phyloP scores from a whole-genome alignment of 1,140 invertebrate species.

The Caerostris extrusa region DNA sequence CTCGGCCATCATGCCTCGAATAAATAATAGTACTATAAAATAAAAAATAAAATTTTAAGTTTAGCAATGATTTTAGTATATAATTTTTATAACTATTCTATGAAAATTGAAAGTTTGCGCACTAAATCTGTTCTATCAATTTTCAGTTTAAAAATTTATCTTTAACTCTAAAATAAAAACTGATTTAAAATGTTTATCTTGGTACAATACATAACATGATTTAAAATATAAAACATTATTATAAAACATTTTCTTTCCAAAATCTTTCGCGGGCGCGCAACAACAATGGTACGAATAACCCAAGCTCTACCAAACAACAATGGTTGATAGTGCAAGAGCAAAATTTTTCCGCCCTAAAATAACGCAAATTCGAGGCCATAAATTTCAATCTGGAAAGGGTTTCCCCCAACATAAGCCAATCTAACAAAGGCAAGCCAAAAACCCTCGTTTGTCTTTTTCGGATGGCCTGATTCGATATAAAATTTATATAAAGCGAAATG shows the following conservation, averaged over 20 bases:
- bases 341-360: not conserved
- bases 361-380: conserved; percentile 17
- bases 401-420: not conserved
- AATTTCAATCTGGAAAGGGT: conserved; percentile 17
- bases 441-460: conserved; percentile 7
- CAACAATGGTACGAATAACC: not conserved
- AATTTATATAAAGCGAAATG: conserved; percentile 7
- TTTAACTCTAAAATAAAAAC: not conserved
- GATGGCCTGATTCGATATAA: not conserved
- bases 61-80: too few relatives aligned
- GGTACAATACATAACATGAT: not conserved
- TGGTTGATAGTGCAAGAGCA: not conserved
- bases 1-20: too few relatives aligned
- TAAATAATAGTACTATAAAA: too few relatives aligned
- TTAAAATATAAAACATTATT: not conserved
- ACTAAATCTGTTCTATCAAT: too few relatives aligned
- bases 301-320: not conserved
- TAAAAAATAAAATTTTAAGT: too few relatives aligned
- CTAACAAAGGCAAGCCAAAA: not conserved
- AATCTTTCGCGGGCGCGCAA: not conserved
- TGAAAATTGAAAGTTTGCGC: too few relatives aligned
- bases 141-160: too few relatives aligned
- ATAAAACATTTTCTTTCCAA: not conserved
- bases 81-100: too few relatives aligned
- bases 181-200: not conserved